Evolutionary conservation across 1,140 invertebrate species (phyloP).

Genomic region (Riptortus pedestris): DNA sequence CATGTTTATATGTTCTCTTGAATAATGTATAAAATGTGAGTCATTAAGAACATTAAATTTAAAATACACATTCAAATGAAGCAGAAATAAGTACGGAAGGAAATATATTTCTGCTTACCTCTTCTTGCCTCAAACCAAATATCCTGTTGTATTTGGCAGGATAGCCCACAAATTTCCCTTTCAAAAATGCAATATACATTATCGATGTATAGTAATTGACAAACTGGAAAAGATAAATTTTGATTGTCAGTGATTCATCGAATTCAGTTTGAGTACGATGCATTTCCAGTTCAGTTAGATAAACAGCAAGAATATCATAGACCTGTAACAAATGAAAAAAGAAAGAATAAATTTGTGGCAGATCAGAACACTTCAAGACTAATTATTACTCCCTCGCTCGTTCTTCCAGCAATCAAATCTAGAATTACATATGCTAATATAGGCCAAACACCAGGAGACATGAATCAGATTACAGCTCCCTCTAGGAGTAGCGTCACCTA

Average conservation of each 20-base stretch:
- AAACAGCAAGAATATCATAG: slow-evolving; percentile 79
- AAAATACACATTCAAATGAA: background rate
- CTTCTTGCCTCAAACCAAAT: slow-evolving; percentile 70
- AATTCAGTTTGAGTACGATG: slow-evolving; percentile 94
- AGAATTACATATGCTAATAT: no score
- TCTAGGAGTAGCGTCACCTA: no score
- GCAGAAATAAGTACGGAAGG: background rate
- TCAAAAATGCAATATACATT: slow-evolving; percentile 97
- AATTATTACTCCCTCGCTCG: background rate
- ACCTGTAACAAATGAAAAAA: slow-evolving; percentile 51
- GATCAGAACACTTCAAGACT: background rate
- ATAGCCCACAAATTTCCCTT: slow-evolving; percentile 83
- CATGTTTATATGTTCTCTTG: no score
- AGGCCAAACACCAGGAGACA: no score
- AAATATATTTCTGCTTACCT: slow-evolving; percentile 43
- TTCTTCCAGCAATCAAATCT: no score
- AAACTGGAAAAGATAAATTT: slow-evolving; percentile 95
- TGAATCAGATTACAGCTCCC: no score
- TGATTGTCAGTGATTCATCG: slow-evolving; percentile 90
- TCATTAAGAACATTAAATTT: no score
- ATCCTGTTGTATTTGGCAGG: slow-evolving; percentile 67
- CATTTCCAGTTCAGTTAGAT: slow-evolving; percentile 88
- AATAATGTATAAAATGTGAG: no score
- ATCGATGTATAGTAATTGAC: slow-evolving; percentile 98
- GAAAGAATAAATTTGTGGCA: background rate